Percentiles rank a stretch among this genome's conserved stretches.
Conservation (phyloP, 2,113 vertebrate genomes). For the Zosterops lateralis region DNA sequence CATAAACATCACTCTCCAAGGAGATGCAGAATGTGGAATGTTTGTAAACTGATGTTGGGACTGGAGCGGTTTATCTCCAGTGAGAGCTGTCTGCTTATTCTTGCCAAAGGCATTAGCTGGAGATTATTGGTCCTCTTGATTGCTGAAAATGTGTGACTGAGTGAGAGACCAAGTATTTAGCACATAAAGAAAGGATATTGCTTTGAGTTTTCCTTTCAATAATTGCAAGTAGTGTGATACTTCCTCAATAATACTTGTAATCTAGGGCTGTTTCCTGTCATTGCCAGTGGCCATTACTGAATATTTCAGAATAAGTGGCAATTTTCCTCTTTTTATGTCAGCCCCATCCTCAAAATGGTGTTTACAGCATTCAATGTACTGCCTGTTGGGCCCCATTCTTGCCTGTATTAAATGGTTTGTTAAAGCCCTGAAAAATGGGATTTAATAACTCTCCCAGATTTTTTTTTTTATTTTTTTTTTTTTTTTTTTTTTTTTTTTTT, state of each 20-base stretch:
- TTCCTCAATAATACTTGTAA: background rate
- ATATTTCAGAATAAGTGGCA: background rate
- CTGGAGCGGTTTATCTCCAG: background rate
- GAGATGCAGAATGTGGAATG: background rate
- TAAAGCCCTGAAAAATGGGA: background rate
- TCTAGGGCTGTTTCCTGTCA: background rate
- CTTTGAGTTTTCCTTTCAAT: background rate
- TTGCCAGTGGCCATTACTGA: background rate
- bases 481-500: background rate
- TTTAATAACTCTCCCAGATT: background rate
- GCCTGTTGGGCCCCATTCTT: background rate
- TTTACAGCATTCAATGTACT: background rate
- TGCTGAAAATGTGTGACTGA: background rate
- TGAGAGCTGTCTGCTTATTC: background rate
- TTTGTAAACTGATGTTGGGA: background rate
- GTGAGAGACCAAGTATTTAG: background rate
- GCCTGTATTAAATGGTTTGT: background rate
- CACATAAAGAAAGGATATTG: background rate
- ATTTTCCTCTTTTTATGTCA: background rate
- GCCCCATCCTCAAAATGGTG: background rate
- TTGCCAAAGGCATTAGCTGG: background rate
- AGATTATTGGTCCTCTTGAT: background rate
- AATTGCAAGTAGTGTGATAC: background rate
- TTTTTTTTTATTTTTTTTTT: background rate
- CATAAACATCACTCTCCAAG: background rate